Evolutionary conservation across 2,113 vertebrate genomes (phyloP).

Genomic region (Bostrychus sinensis): DNA sequence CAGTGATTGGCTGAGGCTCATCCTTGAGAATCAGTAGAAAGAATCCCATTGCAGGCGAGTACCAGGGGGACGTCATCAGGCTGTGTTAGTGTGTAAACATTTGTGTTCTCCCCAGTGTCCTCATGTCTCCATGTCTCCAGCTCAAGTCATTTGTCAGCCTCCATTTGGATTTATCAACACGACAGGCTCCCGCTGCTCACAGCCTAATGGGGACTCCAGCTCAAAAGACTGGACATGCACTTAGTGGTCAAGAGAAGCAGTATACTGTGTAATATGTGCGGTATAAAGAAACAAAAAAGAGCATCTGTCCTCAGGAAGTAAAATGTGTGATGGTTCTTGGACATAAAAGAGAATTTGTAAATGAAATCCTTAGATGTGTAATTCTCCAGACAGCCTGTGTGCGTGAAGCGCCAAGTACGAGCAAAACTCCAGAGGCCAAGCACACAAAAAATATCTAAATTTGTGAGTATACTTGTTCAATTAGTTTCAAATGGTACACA

Average conservation of each 20-base stretch:
- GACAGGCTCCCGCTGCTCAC: conserved; percentile 21
- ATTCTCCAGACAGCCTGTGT: conserved; percentile 33
- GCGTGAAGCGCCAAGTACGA: conserved; percentile 22
- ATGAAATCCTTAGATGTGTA: conserved; percentile 55
- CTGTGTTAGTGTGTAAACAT: conserved; percentile 72
- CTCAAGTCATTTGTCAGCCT: conserved; percentile 71
- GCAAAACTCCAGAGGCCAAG: conserved; percentile 32
- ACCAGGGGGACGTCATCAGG: conserved; percentile 65
- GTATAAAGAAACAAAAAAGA: conserved; percentile 12
- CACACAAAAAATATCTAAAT: conserved; percentile 8
- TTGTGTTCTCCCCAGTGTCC: conserved; percentile 47
- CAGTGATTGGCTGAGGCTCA: conserved; percentile 69
- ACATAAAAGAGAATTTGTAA: conserved; percentile 53
- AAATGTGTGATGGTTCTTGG: conserved; percentile 20
- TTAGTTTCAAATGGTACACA: background rate
- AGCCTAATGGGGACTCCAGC: conserved; percentile 38
- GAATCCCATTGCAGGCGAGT: conserved; percentile 47
- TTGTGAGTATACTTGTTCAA: conserved; percentile 16
- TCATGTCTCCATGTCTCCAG: conserved; percentile 53
- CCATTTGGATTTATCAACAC: conserved; percentile 67
- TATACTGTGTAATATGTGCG: conserved; percentile 15
- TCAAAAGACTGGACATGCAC: conserved; percentile 35
- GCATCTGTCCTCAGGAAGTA: conserved; percentile 21
- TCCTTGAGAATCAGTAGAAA: conserved; percentile 59
- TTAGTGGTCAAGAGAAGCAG: conserved; percentile 9